A percentile compares a stretch with the other conserved stretches of the same genome.
phyloP scores from a whole-genome alignment of 2,113 vertebrate genomes.

The Alectura lathami region DNA sequence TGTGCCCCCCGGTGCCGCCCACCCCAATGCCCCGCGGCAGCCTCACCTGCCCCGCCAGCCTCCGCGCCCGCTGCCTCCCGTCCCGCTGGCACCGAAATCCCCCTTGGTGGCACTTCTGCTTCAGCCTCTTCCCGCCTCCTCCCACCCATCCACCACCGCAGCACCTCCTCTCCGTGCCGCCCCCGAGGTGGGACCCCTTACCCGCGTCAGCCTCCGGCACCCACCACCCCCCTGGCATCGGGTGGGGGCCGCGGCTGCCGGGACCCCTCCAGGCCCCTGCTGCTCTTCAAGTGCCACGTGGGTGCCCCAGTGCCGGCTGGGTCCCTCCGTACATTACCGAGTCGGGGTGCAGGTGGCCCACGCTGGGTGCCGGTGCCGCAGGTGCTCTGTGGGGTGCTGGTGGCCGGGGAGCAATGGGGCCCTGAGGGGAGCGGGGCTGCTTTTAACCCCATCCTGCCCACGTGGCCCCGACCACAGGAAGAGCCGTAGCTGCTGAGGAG shows the following conservation, averaged over 20 bases:
- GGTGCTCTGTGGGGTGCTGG: not conserved
- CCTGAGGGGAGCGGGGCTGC: not conserved
- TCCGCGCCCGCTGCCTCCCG: rapidly evolving
- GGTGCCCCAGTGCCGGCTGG: rapidly evolving
- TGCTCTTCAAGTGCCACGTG: rapidly evolving
- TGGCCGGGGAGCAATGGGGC: not conserved
- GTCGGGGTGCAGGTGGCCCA: rapidly evolving
- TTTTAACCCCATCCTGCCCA: constrained; percentile 70
- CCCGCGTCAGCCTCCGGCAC: not conserved
- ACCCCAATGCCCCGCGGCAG: not conserved
- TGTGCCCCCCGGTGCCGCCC: not conserved
- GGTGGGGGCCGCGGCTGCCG: rapidly evolving
- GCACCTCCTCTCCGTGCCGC: not conserved
- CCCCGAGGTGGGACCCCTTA: not conserved
- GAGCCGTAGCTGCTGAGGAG: constrained; percentile 15
- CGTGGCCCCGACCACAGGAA: constrained; percentile 65
- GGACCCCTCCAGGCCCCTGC: not conserved
- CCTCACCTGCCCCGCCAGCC: not conserved
- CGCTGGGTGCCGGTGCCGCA: rapidly evolving
- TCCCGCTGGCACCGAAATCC: not conserved
- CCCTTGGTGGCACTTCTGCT: constrained; percentile 32
- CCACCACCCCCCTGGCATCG: rapidly evolving
- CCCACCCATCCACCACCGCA: rapidly evolving
- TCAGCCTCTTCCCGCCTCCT: not conserved
- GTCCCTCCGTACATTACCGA: not conserved